Base-by-base conservation (phyloP, 2,113 vertebrate species). In the Rutilus rutilus region DNA sequence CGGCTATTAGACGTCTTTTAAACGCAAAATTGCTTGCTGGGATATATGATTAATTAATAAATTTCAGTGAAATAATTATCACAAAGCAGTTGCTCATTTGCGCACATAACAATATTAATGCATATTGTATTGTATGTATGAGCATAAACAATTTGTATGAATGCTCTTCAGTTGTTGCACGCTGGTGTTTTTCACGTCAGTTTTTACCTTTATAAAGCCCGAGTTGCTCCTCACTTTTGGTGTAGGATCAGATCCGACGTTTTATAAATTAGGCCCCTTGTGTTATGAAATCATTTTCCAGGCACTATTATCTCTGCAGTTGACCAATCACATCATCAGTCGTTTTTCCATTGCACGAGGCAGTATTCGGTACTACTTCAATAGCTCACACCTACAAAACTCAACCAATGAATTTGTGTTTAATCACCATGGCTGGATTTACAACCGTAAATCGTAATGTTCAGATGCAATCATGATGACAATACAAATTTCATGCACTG, bases 391-490 rank as follows among this genome's bases (percentile, higher is more conserved):
- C 19, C 52, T n/a, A 42, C 30, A 42, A 42, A 60, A 39, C 9
- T 12, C 10, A 78, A 23, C 50, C 3, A 59, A n/a, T 42, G 54
- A 60, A 42, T 17, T 39, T n/a, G 11, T 1, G 6, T 78, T 78
- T 60, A 78, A 78, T 39, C 75, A 25, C 9, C 17, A 57, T 33
- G 76, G 12, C 33, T 79, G 12, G 42, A 9, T 42, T 42, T 42
- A 79, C 8, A 23, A 59, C 27, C 27, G 5, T 23, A 62, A 60
- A 79, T 21, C 10, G 30, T 39, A 54, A 57, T 54, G 65, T 23
- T 17, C 65, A 60, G 50, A 73, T 64, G 69, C 45, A 27, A 42
- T 15, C 64, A 62, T 42, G 36, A 57, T 76, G 69, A 84, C 21
- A 25, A 62, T 25, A 62, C 21, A 79, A 45, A 39, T 60, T 42